phyloP scores from a whole-genome alignment of 2,113 vertebrate species.

The Prolemur simus region DNA sequence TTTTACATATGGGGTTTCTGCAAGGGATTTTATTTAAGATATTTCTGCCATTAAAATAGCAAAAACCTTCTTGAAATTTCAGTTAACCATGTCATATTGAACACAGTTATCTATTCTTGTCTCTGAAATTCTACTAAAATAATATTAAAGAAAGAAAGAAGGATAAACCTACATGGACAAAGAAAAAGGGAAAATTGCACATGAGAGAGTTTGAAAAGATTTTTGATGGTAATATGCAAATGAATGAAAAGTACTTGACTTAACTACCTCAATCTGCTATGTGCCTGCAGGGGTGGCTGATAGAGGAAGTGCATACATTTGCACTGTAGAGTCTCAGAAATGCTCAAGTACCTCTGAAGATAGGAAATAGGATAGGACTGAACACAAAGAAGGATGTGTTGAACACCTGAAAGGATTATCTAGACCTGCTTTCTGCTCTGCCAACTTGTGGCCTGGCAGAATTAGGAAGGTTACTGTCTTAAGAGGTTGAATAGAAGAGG shows the following conservation, averaged over 20 bases:
- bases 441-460: not conserved
- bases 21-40: not conserved
- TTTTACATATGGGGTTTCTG: not conserved
- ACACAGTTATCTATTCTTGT: not conserved
- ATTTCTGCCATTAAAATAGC: not conserved
- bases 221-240: not conserved
- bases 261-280: not conserved
- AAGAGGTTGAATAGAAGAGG: not conserved
- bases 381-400: not conserved
- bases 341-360: not conserved
- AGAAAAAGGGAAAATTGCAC: not conserved
- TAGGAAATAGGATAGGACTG: too few species aligned
- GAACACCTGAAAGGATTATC: too few species aligned
- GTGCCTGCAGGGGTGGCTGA: not conserved
- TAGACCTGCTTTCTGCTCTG: not conserved
- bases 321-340: not conserved
- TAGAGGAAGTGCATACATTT: not conserved
- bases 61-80: not conserved
- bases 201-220: not conserved
- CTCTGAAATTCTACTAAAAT: constrained; percentile 24
- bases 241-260: not conserved
- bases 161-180: not conserved
- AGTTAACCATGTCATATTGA: not conserved
- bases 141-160: constrained; percentile 4
- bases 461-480: not conserved